Base-by-base conservation (phyloP, 2,888 invertebrate species). In the Morpho deidamia region DNA sequence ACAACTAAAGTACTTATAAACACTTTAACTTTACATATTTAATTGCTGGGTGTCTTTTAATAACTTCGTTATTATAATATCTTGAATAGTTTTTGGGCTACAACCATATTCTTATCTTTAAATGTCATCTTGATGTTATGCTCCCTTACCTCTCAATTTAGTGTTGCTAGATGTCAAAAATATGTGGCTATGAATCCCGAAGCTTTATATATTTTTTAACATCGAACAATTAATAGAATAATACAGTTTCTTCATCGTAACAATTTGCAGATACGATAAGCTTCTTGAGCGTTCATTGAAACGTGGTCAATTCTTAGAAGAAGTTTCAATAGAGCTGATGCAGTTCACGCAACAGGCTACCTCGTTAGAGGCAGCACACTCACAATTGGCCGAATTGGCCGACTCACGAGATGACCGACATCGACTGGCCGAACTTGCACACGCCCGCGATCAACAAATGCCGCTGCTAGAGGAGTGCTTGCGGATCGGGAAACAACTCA, bases 221-320 rank as follows among this genome's bases (percentile, higher is more conserved):
- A 23, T 5, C 23, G 23, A 23, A 23, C 0, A 23, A 23, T 23
- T 23, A 5, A 3, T 8, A 0, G 5, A 3, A 23, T 23, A 1
- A 23, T 34, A 11, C n/a, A 23, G 41, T 42, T 7, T 40, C 32
- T 12, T 32, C 11, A 1, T 37, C 12, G 3, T 23, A 23, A 23
- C 23, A 23, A 23, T 23, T 23, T 23, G n/a, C 61, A 93, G 97
- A 76, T 98, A 96, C 80, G 96, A 97, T 67, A 97, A 96, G 70
- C 90, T 98, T 0, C 91, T 95, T 45, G 96, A 97, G 62, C 94
- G 95, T 62, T 94, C 95, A 0, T 81, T 92, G 40, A 94, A 94
- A 58, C 94, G 97, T 51, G 94, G 94, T 7, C 95, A 95, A 65
- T 95, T 96, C 83, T 85, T 98, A 3, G 95, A 96, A 37, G 95